Percentiles rank a stretch among this genome's conserved stretches.
Conservation (phyloP, 2,888 invertebrate species). For the Panorpa germanica region DNA sequence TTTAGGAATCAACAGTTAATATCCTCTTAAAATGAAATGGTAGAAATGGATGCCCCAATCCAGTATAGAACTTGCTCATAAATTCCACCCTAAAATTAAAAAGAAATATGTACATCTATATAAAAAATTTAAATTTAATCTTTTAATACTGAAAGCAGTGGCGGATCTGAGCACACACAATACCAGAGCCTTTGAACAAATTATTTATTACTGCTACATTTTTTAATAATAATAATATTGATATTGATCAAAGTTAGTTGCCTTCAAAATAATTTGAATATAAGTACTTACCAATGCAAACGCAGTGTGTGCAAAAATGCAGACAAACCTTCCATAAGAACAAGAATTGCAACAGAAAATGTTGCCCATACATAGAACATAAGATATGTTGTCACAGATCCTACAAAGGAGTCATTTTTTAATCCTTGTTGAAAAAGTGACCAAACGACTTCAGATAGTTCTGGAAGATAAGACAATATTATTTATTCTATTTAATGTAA, state of each 20-base stretch:
- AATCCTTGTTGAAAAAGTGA: slow-evolving; percentile 65
- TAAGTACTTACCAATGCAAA: slow-evolving; percentile 87
- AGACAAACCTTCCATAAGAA: slow-evolving; percentile 92
- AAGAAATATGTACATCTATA: slow-evolving; percentile 3
- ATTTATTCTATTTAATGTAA: not conserved
- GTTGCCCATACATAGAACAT: slow-evolving; percentile 76
- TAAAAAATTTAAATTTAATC: not conserved
- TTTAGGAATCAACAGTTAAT: no score
- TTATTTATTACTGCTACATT: no score
- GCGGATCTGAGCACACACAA: no score
- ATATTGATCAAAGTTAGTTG: no score
- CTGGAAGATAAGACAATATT: slow-evolving; percentile 21
- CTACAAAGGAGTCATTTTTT: slow-evolving; percentile 43
- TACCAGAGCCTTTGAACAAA: no score
- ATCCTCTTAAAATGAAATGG: slow-evolving; percentile 72
- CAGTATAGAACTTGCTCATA: slow-evolving; percentile 76
- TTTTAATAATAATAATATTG: no score
- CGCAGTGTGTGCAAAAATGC: slow-evolving; percentile 92
- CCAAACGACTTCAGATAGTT: slow-evolving; percentile 72
- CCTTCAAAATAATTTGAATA: no score
- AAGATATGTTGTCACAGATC: slow-evolving; percentile 56
- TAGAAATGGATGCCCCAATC: slow-evolving; percentile 55
- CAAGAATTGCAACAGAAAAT: slow-evolving; percentile 76
- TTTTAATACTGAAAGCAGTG: no score
- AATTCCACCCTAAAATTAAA: slow-evolving; percentile 67